Conservation (phyloP, 2,113 vertebrate genomes). For the Psilopsiagon aymara region DNA sequence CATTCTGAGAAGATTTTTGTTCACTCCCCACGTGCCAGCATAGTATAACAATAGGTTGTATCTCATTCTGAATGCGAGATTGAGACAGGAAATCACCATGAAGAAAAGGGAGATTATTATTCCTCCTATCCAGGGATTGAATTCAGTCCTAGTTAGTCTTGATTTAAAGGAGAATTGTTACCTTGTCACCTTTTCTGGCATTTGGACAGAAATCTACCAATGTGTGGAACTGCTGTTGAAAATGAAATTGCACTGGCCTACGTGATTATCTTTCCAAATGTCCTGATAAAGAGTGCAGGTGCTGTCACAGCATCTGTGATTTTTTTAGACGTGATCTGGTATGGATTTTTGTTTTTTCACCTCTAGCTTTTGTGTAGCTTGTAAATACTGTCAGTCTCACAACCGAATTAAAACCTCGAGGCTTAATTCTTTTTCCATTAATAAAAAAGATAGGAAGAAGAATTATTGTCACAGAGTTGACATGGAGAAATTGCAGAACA, state of each 20-base stretch:
- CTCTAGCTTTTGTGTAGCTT: neutral
- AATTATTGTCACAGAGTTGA: neutral
- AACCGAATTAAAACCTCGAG: neutral
- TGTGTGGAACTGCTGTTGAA: neutral
- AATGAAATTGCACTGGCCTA: neutral
- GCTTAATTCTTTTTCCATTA: neutral
- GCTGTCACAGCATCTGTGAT: neutral
- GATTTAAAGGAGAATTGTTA: constrained; percentile 23
- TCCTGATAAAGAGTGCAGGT: neutral
- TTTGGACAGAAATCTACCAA: constrained; percentile 10
- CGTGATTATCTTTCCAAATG: neutral
- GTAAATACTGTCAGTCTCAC: neutral
- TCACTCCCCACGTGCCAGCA: accelerated
- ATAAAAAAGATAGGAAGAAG: neutral
- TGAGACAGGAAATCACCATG: neutral
- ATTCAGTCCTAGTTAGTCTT: constrained; percentile 4
- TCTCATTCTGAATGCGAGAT: neutral
- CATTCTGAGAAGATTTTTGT: neutral
- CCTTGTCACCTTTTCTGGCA: constrained; percentile 1
- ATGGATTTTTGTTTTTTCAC: neutral
- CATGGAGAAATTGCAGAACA: neutral
- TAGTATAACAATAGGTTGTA: neutral
- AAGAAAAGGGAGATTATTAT: neutral
- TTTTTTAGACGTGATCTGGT: constrained; percentile 1
- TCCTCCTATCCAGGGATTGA: neutral